These are phyloP conservation scores for Oryctolagus cuniculus DNA, from an alignment of 2,113 vertebrate genomes.

Conservation along the genomic window mOryCun1.1 NC_091442.1:84126501-84127000, in stretches of 20 bases:
- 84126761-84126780: background rate
- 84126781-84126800: background rate
- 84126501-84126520: constrained; percentile 18
- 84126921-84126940: background rate
- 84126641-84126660: background rate
- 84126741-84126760: background rate
- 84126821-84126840: background rate
- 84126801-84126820: background rate
- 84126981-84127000: background rate
- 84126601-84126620: background rate
- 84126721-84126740: background rate
- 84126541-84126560: constrained; percentile 14
- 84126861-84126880: background rate
- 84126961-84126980: background rate
- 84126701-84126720: background rate
- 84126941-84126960: background rate
- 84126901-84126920: background rate
- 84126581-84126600: background rate
- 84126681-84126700: background rate
- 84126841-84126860: background rate
- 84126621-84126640: background rate
- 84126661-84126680: constrained; percentile 40
- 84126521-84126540: background rate
- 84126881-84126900: background rate
- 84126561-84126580: constrained; percentile 6